Percentiles rank a stretch among this genome's conserved stretches.
Conservation (phyloP, 2,797 vertebrate genomes). For the Ctenochaetus hawaiiensis region DNA sequence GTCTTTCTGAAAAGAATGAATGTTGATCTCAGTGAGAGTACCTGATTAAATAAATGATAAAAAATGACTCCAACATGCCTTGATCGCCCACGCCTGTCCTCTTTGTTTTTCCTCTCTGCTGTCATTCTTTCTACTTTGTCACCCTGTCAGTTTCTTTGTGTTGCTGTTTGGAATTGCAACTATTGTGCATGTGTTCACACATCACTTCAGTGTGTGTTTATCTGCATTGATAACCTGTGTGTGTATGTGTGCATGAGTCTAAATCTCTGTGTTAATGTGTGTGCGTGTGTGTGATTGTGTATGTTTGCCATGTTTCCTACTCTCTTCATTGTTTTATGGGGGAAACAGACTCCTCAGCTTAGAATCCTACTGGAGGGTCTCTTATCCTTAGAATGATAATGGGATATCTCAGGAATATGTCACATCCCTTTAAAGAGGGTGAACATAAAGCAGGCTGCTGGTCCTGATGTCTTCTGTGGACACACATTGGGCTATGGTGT, state of each 20-base stretch:
- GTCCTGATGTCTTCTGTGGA: too few species aligned
- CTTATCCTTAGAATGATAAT: too few species aligned
- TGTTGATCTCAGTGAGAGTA: conserved; percentile 45
- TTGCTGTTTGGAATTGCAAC: conserved; percentile 36
- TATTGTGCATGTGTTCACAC: conserved; percentile 44
- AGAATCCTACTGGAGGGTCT: too few species aligned
- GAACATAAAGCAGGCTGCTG: too few species aligned
- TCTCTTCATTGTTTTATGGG: conserved; percentile 52
- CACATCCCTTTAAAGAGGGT: too few species aligned
- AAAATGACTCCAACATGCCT: conserved; percentile 60
- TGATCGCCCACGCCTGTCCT: conserved; percentile 59
- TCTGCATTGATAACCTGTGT: conserved; percentile 18
- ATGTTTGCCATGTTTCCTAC: conserved; percentile 43
- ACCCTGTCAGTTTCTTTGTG: conserved; percentile 61
- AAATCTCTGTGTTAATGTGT: conserved; percentile 8
- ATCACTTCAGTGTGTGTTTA: conserved; percentile 23
- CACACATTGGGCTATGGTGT: too few species aligned
- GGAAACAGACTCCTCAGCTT: conserved; percentile 42
- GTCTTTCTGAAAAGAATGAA: conserved; percentile 43
- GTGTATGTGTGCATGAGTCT: conserved; percentile 1
- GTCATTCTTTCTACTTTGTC: conserved; percentile 67
- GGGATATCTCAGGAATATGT: too few species aligned
- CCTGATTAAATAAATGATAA: conserved; percentile 67
- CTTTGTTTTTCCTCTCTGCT: conserved; percentile 57
- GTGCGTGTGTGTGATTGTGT: conserved; percentile 33